Evolutionary conservation across 2,888 invertebrate genomes (phyloP).

Genomic region (Cheilosia grossa): DNA sequence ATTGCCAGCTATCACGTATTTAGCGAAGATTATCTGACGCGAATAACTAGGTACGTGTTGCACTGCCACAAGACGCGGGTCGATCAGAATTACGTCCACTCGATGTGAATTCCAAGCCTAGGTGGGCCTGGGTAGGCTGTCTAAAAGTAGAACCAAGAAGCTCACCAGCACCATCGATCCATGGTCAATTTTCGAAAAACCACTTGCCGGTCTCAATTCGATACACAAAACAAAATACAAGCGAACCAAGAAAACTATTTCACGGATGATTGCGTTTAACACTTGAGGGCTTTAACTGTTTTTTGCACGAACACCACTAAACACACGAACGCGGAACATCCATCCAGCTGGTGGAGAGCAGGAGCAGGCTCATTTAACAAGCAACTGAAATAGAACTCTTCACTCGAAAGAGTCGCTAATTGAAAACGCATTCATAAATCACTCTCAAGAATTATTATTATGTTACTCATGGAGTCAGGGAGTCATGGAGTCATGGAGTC

Average conservation of each 20-base stretch:
- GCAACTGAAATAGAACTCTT: not conserved
- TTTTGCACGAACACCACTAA: slow-evolving; percentile 26
- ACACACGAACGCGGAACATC: slow-evolving; percentile 16
- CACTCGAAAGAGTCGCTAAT: slow-evolving; percentile 45
- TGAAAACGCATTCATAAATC: slow-evolving; percentile 55
- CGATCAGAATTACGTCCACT: not conserved
- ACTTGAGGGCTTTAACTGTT: slow-evolving; percentile 54
- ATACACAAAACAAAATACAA: not conserved
- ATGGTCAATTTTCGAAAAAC: slow-evolving; percentile 17
- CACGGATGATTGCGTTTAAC: slow-evolving; percentile 59
- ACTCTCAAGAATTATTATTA: slow-evolving; percentile 19
- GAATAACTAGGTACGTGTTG: not conserved
- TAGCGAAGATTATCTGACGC: slow-evolving; percentile 12
- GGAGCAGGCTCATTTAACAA: not conserved
- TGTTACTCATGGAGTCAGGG: slow-evolving; percentile 10
- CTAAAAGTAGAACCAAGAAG: not conserved
- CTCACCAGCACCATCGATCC: not conserved
- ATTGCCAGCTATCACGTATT: not conserved
- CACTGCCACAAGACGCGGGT: not conserved
- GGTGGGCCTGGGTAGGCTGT: not conserved
- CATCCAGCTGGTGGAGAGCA: not conserved
- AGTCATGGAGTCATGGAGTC: no score
- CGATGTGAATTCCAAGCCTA: not conserved
- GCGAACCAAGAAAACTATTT: slow-evolving; percentile 40
- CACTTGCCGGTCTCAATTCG: slow-evolving; percentile 6